Base-by-base conservation (phyloP, 2,888 invertebrate genomes). In the Pseudoips prasinana region DNA sequence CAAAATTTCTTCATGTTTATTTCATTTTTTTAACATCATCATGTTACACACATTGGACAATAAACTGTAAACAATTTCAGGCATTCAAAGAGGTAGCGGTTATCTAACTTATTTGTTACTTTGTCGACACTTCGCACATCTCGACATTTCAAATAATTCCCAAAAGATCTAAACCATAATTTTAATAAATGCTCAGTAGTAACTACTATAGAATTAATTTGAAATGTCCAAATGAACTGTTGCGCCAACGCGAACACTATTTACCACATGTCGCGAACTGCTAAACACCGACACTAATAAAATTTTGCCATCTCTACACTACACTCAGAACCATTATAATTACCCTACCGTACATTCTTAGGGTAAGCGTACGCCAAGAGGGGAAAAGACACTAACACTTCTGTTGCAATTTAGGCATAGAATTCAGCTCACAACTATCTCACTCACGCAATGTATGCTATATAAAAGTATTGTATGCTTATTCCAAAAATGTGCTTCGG, bases 41-140 rank as follows among this genome's bases (percentile, higher is more conserved):
- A 68, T 68, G 58, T 73, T 72, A 73, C 73, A 76, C 65, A 61
- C 66, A 73, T 70, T 73, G 71, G 74, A 77, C 73, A 75, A 64
- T 67, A 64, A 59, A 71, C 59, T 72, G 70, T 76, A 64, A 75
- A 78, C 76, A 76, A 72, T 68, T 74, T 79, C 77, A 85, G 85
- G 82, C 85, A 83, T 79, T 76, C 60, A 69, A 62, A 74, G 86
- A 86, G 86, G 86, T 86, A 85, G 86, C 79, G 71, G 70, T 81
- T 83, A 73, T 65, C 64, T 75, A 71, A 64, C 58, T 71, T 73
- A 73, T 44, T 52, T 46, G 46, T 50, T 33, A 46, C 39, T 29
- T 52, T 35, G 31, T 37, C 32, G 35, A 6, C 30, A 26, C 10
- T 8, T 1, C 1, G n/a, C 7, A 10, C 9, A 39, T 25, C 38